Conservation (phyloP, 2,113 vertebrate genomes). For the Herpetotheres cachinnans region DNA sequence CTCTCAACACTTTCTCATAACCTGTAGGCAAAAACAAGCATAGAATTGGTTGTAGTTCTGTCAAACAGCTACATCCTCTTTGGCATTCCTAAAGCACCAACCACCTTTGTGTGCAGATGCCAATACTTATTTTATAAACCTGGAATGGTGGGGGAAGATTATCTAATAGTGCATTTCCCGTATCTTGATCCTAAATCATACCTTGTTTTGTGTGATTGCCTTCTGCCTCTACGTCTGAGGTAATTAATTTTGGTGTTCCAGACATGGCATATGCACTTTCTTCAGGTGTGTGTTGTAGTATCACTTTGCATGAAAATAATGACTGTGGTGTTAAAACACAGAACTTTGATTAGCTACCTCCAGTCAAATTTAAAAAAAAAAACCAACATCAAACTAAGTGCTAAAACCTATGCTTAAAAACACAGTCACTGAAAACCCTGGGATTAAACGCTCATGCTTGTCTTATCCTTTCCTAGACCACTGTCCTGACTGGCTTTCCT, state of each 20-base stretch:
- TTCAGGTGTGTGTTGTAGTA: background rate
- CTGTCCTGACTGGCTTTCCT: background rate
- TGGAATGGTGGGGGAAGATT: background rate
- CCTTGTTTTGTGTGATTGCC: background rate
- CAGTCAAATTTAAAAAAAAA: background rate
- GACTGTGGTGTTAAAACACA: background rate
- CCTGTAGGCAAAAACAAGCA: background rate
- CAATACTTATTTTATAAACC: constrained; percentile 22
- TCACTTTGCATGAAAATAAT: background rate
- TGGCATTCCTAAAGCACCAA: background rate
- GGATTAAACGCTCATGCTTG: background rate
- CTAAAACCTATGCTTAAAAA: background rate
- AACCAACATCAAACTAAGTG: background rate
- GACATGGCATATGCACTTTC: background rate
- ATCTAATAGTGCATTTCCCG: background rate
- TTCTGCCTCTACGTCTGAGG: background rate
- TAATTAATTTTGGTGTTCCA: background rate
- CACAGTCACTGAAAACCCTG: background rate
- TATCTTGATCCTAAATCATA: background rate
- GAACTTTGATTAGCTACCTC: background rate
- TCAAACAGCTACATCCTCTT: background rate
- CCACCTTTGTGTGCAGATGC: background rate
- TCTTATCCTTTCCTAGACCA: background rate
- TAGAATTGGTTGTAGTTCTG: background rate
- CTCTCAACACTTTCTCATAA: constrained; percentile 25